Base-by-base conservation (phyloP, 2,113 vertebrate species). In the Plecturocebus donacophilus region DNA sequence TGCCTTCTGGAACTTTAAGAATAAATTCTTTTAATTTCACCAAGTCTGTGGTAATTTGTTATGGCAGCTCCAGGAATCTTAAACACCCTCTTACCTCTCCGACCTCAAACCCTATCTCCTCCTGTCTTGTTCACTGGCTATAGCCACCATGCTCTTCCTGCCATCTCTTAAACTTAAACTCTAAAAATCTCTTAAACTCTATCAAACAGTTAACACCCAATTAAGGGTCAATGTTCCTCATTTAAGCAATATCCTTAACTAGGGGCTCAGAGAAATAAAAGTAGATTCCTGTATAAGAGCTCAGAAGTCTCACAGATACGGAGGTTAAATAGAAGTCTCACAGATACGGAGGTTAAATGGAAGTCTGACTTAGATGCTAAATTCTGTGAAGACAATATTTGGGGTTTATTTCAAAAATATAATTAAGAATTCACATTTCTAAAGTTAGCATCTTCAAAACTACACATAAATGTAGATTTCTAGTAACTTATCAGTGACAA, bases 401-500 rank as follows among this genome's bases (percentile, higher is more conserved):
- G 88, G 32, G 12, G 42, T n/a, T 23, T 66, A 84, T 84, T 68
- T 70, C n/a, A 64, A 85, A 73, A 64, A 61, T 75, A 80, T 32
- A 87, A 81, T 30, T 58, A 91, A 70, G 68, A 70, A 47, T 87
- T 88, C 40, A 76, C 68, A 76, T 87, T 91, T 87, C 56, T 61
- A 91, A 76, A 87, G 49, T 76, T 83, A 88, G 66, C 30, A 82
- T 86, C 38, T 91, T 66, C 42, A 91, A 91, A 94, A 82, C 58
- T 35, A 87, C 61, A 81, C 6, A 17, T 70, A 42, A 79, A 86
- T 85, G 45, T 77, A 71, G 49, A 86, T 86, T 81, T 73, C 42
- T 64, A 40, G 40, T 64, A 68, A 87, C 27, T 83, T 40, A 49
- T 61, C 25, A 82, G 54, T 82, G 66, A 35, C 56, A 91, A 76